Percentiles rank a stretch among this genome's conserved stretches.
These are phyloP conservation scores for Amphiprion clarkii DNA, from an alignment of 2,797 vertebrate genomes.

Conservation along the genomic window DNA sequence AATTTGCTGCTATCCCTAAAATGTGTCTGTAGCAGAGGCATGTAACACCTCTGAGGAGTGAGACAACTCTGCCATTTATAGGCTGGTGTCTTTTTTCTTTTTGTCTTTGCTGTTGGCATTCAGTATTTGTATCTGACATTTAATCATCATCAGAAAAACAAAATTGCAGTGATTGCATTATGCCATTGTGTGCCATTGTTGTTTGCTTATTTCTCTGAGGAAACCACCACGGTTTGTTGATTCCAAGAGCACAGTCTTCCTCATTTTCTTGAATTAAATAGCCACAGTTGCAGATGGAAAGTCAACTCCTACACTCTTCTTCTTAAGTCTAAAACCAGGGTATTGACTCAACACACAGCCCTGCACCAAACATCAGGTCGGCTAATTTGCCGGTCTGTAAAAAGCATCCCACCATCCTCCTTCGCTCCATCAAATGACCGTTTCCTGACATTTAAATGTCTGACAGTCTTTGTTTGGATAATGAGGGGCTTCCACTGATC, in stretches of 20 bases:
- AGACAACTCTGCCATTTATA: constrained; percentile 34
- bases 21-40: constrained; percentile 41
- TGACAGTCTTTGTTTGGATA: constrained; percentile 66
- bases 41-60: constrained; percentile 46
- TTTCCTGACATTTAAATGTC: constrained; percentile 58
- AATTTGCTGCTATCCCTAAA: constrained; percentile 46
- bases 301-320: neutral
- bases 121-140: constrained; percentile 37
- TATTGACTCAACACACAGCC: constrained; percentile 3
- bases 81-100: constrained; percentile 11
- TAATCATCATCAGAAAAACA: neutral
- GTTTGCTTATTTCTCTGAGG: constrained; percentile 10
- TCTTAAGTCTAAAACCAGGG: neutral
- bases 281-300: constrained; percentile 3
- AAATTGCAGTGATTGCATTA: neutral
- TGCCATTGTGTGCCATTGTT: neutral
- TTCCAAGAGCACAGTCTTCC: neutral
- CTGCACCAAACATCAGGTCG: neutral
- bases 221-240: neutral
- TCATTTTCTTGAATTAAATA: neutral
- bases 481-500: constrained; percentile 45
- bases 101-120: constrained; percentile 31
- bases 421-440: constrained; percentile 20
- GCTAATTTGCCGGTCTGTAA: constrained; percentile 36
- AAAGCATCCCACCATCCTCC: constrained; percentile 21